Evolutionary conservation across 2,888 invertebrate genomes (phyloP).

Genomic region (Limnephilus auricula): DNA sequence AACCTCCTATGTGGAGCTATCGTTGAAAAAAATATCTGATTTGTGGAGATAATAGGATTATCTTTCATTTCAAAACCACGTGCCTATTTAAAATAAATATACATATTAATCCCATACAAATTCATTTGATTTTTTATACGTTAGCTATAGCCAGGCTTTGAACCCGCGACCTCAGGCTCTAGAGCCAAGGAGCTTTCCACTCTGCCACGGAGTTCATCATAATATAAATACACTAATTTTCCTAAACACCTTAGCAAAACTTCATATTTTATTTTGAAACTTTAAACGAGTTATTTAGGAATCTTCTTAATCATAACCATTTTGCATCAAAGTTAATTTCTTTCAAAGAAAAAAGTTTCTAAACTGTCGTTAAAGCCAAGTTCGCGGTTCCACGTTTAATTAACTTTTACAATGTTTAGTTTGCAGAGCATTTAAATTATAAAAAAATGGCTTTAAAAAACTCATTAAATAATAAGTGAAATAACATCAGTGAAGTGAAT

Average conservation of each 20-base stretch:
- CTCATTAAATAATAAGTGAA: not conserved
- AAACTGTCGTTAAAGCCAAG: not conserved
- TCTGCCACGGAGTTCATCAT: not conserved
- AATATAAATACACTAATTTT: no score
- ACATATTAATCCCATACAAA: no score
- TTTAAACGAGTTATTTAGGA: not conserved
- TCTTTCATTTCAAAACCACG: no score
- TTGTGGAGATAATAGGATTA: no score
- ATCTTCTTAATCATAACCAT: not conserved
- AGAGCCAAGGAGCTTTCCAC: not conserved
- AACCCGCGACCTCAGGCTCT: not conserved
- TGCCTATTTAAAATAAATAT: no score
- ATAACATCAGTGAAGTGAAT: not conserved
- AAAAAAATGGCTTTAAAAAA: not conserved
- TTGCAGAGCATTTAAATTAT: not conserved
- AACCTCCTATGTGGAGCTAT: no score
- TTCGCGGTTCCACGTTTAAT: not conserved
- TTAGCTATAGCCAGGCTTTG: not conserved
- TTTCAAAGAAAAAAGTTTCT: not conserved
- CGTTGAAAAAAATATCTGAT: no score
- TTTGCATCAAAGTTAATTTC: not conserved
- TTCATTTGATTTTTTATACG: no score
- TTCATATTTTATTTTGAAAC: not conserved
- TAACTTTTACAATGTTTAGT: not conserved
- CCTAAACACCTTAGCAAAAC: not conserved